These are phyloP conservation scores for Callyntrura guangdongensis DNA, from an alignment of 2,888 invertebrate species.

Conservation along the genomic window DNA sequence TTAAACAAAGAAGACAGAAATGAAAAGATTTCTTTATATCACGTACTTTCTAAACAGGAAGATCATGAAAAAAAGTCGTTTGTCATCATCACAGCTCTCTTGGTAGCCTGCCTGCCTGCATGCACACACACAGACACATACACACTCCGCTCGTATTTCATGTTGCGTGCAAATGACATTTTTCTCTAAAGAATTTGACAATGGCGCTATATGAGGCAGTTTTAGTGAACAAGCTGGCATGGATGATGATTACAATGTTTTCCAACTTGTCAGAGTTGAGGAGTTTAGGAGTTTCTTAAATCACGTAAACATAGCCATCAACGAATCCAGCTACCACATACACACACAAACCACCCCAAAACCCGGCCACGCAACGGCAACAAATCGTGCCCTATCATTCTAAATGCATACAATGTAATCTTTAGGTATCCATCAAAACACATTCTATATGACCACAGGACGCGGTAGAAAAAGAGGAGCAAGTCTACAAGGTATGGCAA, in stretches of 20 bases:
- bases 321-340: neutral
- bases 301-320: slow-evolving; percentile 44
- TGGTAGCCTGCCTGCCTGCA: too few species aligned
- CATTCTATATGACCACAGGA: neutral
- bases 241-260: neutral
- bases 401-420: neutral
- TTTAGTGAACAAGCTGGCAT: slow-evolving; percentile 4
- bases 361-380: neutral
- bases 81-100: slow-evolving; percentile 43
- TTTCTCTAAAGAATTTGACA: neutral
- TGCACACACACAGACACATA: neutral
- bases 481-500: neutral
- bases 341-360: too few species aligned
- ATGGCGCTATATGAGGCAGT: too few species aligned
- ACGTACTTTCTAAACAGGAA: neutral
- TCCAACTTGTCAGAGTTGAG: neutral
- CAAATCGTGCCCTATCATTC: slow-evolving; percentile 26
- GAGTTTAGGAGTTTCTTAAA: slow-evolving; percentile 41
- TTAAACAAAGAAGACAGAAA: neutral
- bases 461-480: neutral
- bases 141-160: slow-evolving; percentile 18
- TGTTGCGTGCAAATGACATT: neutral
- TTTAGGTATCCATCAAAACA: too few species aligned
- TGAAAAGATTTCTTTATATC: neutral
- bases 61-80: slow-evolving; percentile 47